phyloP scores from a whole-genome alignment of 2,888 invertebrate species.

The Resseliella maxima region DNA sequence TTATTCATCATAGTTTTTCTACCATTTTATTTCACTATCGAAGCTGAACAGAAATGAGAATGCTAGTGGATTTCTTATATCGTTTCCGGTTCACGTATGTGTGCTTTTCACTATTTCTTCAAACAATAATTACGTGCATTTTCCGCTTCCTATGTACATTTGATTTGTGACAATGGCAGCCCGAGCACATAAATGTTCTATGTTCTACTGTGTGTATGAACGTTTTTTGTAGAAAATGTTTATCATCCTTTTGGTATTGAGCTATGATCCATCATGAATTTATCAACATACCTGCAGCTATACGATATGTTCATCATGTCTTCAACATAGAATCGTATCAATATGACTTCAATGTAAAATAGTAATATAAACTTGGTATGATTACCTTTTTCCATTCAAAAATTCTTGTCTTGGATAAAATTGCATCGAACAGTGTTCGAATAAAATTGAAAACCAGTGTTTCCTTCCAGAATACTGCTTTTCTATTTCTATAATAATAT shows the following conservation, averaged over 20 bases:
- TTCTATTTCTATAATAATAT: too few species aligned
- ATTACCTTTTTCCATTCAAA: background rate
- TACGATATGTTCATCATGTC: background rate
- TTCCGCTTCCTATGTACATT: conserved; percentile 17
- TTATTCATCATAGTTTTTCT: background rate
- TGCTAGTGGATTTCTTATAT: background rate
- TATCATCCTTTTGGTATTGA: background rate
- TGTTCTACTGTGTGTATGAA: background rate
- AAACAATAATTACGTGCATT: conserved; percentile 28
- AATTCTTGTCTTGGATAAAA: background rate
- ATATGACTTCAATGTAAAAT: background rate
- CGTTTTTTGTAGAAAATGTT: background rate
- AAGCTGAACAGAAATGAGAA: background rate
- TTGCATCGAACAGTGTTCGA: background rate
- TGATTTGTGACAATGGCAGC: background rate
- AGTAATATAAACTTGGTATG: background rate
- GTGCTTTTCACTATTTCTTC: conserved; percentile 3
- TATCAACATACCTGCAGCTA: conserved; percentile 39
- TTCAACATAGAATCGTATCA: background rate
- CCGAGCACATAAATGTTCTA: background rate
- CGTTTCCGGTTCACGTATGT: conserved; percentile 7
- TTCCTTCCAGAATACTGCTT: too few species aligned
- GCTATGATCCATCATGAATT: background rate
- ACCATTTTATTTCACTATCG: background rate
- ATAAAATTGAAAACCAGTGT: background rate